Evolutionary conservation across 2,113 vertebrate species (phyloP).

Genomic region (Mugil cephalus): DNA sequence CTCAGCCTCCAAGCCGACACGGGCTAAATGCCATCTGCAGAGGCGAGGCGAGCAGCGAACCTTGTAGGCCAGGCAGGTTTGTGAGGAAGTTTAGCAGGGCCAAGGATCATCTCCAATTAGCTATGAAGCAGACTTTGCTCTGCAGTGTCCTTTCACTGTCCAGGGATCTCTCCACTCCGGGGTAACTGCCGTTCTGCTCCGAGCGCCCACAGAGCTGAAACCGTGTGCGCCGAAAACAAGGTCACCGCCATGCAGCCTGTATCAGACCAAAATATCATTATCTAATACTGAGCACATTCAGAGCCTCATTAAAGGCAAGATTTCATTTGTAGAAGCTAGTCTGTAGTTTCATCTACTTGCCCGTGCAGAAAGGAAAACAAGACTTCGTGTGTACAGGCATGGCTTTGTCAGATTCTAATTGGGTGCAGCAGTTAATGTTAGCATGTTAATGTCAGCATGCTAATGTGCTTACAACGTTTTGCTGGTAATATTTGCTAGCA

Average conservation of each 20-base stretch:
- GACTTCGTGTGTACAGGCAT: background rate
- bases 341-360: background rate
- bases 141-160: constrained; percentile 23
- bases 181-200: constrained; percentile 38
- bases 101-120: constrained; percentile 31
- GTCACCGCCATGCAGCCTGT: background rate
- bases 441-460: background rate
- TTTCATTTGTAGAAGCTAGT: background rate
- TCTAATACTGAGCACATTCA: background rate
- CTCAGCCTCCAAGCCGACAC: constrained; percentile 21
- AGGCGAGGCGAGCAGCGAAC: constrained; percentile 4
- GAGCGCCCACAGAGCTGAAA: constrained; percentile 22
- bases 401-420: background rate
- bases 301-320: background rate
- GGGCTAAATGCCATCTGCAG: constrained; percentile 37
- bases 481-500: background rate
- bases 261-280: constrained; percentile 8
- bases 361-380: background rate
- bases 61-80: constrained; percentile 27
- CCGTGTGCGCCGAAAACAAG: background rate
- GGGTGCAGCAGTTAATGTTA: background rate
- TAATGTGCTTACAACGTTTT: background rate
- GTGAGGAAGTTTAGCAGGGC: constrained; percentile 20
- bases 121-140: constrained; percentile 33
- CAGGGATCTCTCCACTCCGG: background rate